Percentiles rank a stretch among this genome's conserved stretches.
Conservation (phyloP, 2,797 vertebrate species). For the Pantherophis alleghaniensis region DNA sequence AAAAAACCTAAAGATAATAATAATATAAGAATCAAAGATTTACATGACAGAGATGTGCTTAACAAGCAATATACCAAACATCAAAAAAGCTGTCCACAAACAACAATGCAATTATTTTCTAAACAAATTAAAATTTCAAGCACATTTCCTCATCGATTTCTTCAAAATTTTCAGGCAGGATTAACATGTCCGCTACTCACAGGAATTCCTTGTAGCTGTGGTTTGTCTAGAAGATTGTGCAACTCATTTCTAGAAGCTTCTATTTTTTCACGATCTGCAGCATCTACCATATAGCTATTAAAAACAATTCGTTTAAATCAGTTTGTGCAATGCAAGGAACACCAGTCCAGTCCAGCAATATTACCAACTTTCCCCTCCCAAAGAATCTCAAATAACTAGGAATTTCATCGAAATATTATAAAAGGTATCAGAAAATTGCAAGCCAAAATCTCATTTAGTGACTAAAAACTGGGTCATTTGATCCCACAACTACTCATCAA, state of each 20-base stretch:
- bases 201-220: conserved; percentile 97
- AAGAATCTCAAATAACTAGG: not conserved
- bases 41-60: not conserved
- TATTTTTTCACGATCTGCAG: conserved; percentile 96
- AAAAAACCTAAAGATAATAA: not conserved
- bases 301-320: conserved; percentile 48
- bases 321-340: not conserved
- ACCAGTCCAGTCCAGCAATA: not conserved
- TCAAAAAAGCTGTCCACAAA: not conserved
- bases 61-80: not conserved
- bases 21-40: not conserved
- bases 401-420: not conserved
- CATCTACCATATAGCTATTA: conserved; percentile 97
- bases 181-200: conserved; percentile 76
- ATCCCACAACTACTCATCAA: not conserved
- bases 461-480: not conserved
- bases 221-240: conserved; percentile 98
- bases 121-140: not conserved
- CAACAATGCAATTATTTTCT: not conserved
- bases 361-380: not conserved
- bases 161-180: too few species aligned
- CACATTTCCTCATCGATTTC: not conserved
- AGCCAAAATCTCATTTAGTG: not conserved
- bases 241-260: conserved; percentile 97
- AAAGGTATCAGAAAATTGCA: not conserved